Evolutionary conservation across 1,140 invertebrate species (phyloP).

Genomic region (Cepaea nemoralis): DNA sequence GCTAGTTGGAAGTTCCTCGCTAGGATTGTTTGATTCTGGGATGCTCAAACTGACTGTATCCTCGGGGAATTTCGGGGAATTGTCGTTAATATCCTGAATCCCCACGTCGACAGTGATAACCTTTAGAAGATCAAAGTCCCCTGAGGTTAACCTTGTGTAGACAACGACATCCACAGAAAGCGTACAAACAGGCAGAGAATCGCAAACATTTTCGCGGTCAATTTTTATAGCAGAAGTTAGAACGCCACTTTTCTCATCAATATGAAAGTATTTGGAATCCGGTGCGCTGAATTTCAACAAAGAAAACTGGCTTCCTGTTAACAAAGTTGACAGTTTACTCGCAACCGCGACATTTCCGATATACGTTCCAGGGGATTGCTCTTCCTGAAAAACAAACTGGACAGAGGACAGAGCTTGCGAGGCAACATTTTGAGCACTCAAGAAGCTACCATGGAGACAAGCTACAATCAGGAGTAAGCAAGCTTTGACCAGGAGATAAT

Average conservation of each 20-base stretch:
- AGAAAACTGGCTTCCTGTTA: slow-evolving; percentile 37
- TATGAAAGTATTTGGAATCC: slow-evolving; percentile 77
- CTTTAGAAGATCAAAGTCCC: slow-evolving; percentile 40
- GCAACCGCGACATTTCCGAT: slow-evolving; percentile 51
- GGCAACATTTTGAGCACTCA: not conserved
- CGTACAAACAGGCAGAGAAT: slow-evolving; percentile 41
- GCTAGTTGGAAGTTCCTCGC: slow-evolving; percentile 51
- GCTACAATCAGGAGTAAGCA: not conserved
- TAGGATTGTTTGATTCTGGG: slow-evolving; percentile 54
- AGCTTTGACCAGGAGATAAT: not conserved
- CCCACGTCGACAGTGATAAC: slow-evolving; percentile 46
- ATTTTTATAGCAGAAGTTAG: slow-evolving; percentile 75
- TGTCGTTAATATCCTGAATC: slow-evolving; percentile 66
- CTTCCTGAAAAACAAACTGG: slow-evolving; percentile 42
- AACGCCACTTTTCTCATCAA: slow-evolving; percentile 90
- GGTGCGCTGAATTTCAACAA: slow-evolving; percentile 43
- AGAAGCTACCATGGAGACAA: not conserved
- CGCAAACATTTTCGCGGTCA: slow-evolving; percentile 58
- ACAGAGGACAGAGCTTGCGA: not conserved
- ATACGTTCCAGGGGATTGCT: slow-evolving; percentile 41
- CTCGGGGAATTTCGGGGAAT: slow-evolving; percentile 60
- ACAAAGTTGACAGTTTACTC: slow-evolving; percentile 32
- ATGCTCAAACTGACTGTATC: slow-evolving; percentile 49
- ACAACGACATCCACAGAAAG: slow-evolving; percentile 46
- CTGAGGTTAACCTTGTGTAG: slow-evolving; percentile 17